Base-by-base conservation (phyloP, 2,797 vertebrate species). In the Prionace glauca region DNA sequence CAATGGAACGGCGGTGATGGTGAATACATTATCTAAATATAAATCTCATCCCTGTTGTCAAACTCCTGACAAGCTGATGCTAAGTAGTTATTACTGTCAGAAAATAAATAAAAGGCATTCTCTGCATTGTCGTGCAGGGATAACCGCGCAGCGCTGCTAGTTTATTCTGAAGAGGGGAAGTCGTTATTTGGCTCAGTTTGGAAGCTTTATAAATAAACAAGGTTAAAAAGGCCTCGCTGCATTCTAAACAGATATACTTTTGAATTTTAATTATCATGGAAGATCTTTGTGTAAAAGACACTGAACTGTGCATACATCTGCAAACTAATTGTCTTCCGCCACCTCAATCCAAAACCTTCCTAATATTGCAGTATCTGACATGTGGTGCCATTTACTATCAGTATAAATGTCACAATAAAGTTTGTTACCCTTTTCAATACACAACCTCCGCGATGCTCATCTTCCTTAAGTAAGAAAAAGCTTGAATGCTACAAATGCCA, bases 11-110 rank as follows among this genome's bases (percentile, higher is more conserved):
- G 71, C 56, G 71, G 93, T 60, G 32, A 67, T 41, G 71, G 93
- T 77, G 93, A 95, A 95, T 95, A 77, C 45, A 95, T 95, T 95
- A 95, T 95, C 93, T 95, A 95, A 95, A 95, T 95, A 95, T 95
- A 95, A 95, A 74, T 95, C 71, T 77, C 93, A 77, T 95, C 72
- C 93, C 71, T 95, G 93, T 95, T 95, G 93, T 95, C 93, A 95
- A 95, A 77, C 93, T 77, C 93, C 45, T 77, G 93, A 95, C 93
- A 95, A 95, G 93, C 71, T 72, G 93, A n/a, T 77, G 93, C 93
- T 95, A 95, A 95, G 93, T 95, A 77, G 93, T 95, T 95, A 95
- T 95, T 95, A 95, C 93, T 95, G 93, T 95, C 93, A 95, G 72
- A 77, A 77, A 95, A 95, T 95, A 95, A 95, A 95, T 95, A 95